phyloP scores from a whole-genome alignment of 2,113 vertebrate species.

The Cichladusa arquata region DNA sequence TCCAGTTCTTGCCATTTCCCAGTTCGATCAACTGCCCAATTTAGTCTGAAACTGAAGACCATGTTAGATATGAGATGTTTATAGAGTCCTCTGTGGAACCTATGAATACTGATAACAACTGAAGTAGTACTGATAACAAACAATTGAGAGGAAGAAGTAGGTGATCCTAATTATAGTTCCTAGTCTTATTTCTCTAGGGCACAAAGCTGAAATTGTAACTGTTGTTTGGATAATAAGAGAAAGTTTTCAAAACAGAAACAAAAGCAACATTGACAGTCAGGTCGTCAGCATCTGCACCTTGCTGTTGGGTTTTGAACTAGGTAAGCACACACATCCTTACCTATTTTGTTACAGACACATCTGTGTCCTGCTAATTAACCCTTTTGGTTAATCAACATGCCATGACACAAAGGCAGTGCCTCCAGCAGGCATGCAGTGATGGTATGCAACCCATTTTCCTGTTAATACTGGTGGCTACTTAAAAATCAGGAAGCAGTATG shows the following conservation, averaged over 20 bases:
- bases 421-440: fast-evolving
- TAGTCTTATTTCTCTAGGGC: not conserved
- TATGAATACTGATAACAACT: not conserved
- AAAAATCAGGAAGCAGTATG: not conserved
- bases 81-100: not conserved
- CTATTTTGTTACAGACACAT: not conserved
- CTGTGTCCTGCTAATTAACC: not conserved
- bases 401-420: not conserved
- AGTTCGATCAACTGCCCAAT: conserved; percentile 94
- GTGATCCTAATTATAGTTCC: not conserved
- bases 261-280: not conserved
- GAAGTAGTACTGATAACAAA: not conserved
- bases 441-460: not conserved
- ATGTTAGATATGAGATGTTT: not conserved
- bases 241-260: not conserved
- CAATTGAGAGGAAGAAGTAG: not conserved
- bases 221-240: not conserved
- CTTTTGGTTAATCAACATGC: not conserved
- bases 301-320: not conserved
- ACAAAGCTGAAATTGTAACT: not conserved
- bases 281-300: not conserved
- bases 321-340: not conserved
- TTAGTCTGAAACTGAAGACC: conserved; percentile 91
- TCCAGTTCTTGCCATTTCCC: conserved; percentile 98
- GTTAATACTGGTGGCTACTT: not conserved